phyloP scores from a whole-genome alignment of 2,113 vertebrate genomes.

The Hyperoodon ampullatus region DNA sequence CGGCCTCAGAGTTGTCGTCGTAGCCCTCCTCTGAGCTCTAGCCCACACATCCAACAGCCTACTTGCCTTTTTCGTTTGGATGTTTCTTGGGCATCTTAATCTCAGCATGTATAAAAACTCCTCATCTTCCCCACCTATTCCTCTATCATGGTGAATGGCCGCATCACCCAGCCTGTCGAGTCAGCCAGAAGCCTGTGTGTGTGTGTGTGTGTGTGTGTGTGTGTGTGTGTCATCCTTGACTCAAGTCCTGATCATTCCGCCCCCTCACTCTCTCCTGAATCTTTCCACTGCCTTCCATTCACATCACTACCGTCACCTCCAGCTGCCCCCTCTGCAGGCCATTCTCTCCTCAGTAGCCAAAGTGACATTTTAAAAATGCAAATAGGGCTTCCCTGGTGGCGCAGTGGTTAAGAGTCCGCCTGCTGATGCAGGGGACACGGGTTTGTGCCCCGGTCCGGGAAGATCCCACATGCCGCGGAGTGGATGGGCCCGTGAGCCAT shows the following conservation, averaged over 20 bases:
- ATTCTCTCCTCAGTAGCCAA: not conserved
- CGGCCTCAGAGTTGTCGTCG: not conserved
- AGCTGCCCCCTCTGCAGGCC: not conserved
- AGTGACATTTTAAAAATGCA: not conserved
- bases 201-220: not conserved
- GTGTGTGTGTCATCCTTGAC: not conserved
- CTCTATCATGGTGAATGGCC: not conserved
- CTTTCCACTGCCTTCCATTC: not conserved
- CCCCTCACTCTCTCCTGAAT: not conserved
- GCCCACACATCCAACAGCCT: not conserved
- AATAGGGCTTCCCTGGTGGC: no score
- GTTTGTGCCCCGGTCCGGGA: no score
- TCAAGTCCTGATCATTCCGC: not conserved
- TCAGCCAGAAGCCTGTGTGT: not conserved
- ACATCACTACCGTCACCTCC: not conserved
- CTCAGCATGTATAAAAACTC: not conserved
- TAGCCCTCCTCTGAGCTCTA: not conserved
- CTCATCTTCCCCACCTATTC: not conserved
- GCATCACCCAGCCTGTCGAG: not conserved
- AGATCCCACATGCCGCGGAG: no score
- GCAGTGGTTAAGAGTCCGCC: no score
- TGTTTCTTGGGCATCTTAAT: slow-evolving; percentile 12
- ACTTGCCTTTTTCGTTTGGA: not conserved
- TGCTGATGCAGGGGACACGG: no score
- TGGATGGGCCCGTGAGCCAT: no score